Evolutionary conservation across 1,140 invertebrate genomes (phyloP), one percentile per base, ranked within the genome.

Genomic region (Drosophila tani): DNA sequence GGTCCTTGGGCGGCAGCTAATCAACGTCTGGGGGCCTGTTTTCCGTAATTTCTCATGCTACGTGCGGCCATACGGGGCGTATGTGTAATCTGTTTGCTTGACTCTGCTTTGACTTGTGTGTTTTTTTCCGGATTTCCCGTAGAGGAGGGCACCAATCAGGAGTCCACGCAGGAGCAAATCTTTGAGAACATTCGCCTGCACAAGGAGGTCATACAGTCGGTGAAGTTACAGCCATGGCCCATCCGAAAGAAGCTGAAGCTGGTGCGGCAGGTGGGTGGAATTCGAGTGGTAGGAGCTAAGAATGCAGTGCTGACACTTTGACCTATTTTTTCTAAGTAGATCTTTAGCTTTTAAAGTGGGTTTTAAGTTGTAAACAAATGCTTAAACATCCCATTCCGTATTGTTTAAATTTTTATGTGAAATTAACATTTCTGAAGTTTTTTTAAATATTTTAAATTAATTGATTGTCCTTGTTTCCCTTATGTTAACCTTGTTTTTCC

Each of bases 101-200:
- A 40, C 35, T 40, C 35, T 38, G 47, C 35, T 14, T 60, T 65
- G 21, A 32, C 53, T 21, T 50, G 55, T 24, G 21, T 24, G 17
- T 38, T 55, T 21, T 14, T 7, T 38, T 15, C 15, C 14, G 12
- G 7, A 1, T 53, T 6, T 19, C 5, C 5, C 14, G 12, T 35
- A 83, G 96, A 97, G 29, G 96, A 97, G 27, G 93, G 93, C 71
- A 91, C 92, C 50, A 92, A 92, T 56, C 93, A 94, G 46, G 93
- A 94, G 57, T 95, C 95, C 29, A 95, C 95, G 0, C 96, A 98
- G 88, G 97, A 98, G 78, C 96, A 97, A 93, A 97, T 99, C 62
- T 96, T 97, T 84, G 97, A 98, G 91, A 98, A 98, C 81, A 96
- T 99, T 50, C 95, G 96, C 75, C 93, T 98, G 21, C 98, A 99